Evolutionary conservation across 2,888 invertebrate genomes (phyloP).

Genomic region (Cyclophora punctaria): DNA sequence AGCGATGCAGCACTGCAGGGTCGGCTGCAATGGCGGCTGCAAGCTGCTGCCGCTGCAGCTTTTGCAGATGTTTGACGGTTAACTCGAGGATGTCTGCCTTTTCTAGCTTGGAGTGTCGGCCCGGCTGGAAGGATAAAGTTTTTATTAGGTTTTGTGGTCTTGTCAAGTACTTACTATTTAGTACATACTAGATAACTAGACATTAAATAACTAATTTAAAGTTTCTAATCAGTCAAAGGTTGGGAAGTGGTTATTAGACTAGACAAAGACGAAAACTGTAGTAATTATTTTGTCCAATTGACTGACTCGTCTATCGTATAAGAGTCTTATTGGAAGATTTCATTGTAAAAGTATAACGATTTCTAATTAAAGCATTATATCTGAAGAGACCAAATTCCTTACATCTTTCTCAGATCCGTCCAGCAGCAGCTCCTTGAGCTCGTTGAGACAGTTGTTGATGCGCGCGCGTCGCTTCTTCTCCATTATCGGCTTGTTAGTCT

Average conservation of each 20-base stretch:
- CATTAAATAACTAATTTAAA: no score
- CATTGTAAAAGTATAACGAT: no score
- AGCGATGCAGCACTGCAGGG: constrained; percentile 88
- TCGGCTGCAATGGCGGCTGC: constrained; percentile 88
- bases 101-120: constrained; percentile 94
- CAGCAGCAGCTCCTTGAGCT: constrained; percentile 88
- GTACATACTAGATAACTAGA: no score
- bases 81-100: constrained; percentile 97
- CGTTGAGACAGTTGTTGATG: constrained; percentile 92
- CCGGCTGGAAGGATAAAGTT: constrained; percentile 77
- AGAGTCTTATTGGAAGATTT: no score
- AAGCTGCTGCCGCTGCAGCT: constrained; percentile 89
- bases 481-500: constrained; percentile 96
- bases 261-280: no score
- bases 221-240: no score
- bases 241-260: no score
- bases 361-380: no score
- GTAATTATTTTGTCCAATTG: no score
- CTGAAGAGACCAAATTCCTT: constrained; percentile 58
- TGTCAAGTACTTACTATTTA: no score
- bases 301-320: no score
- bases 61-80: constrained; percentile 94
- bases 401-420: constrained; percentile 93
- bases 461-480: constrained; percentile 92
- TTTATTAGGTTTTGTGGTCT: no score